Base-by-base conservation (phyloP, 1,140 invertebrate species). In the Drosophila tristis region DNA sequence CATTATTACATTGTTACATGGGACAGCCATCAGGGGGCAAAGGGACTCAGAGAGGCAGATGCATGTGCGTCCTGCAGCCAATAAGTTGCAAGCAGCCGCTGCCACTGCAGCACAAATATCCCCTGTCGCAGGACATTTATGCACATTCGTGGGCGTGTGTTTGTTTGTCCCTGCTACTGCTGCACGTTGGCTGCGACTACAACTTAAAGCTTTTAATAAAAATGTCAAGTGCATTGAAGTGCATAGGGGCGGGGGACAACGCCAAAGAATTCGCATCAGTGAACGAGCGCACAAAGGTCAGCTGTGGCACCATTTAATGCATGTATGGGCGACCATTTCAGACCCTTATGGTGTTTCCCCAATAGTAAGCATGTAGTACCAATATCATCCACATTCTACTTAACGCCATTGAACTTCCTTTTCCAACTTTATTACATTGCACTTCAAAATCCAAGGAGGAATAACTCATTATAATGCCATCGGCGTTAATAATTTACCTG, bases 141-240 rank as follows among this genome's bases (percentile, higher is more conserved):
- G 51, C 62, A 87, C 78, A 68, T 74, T 76, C 72, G 76, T 76
- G 51, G 53, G 25, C 29, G 35, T 50, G n/a, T 35, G 47, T 59
- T 26, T 51, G 61, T 61, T 61, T 72, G 67, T 62, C 58, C 58
- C 23, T 39, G 11, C 35, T 39, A 2, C 35, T 39, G 4, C 35
- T 64, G 47, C 47, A 51, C 53, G 43, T 51, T 64, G 42, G 9
- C 42, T 68, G 66, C 72, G 65, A 68, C 80, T 77, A 89, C 84
- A 89, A 84, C 84, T 89, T 89, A 78, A 89, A 89, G 84, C 84
- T 89, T 89, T 89, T 89, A 89, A 89, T 89, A 89, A 90, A 89
- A 89, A 90, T 89, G 84, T 89, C 84, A 89, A 74, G 68, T 70
- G 79, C 79, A 89, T 90, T 74, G 80, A 84, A 89, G 85, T 70